Evolutionary conservation across 2,113 vertebrate genomes (phyloP), one percentile per base, ranked within the genome.

Genomic region (Podarcis muralis): DNA sequence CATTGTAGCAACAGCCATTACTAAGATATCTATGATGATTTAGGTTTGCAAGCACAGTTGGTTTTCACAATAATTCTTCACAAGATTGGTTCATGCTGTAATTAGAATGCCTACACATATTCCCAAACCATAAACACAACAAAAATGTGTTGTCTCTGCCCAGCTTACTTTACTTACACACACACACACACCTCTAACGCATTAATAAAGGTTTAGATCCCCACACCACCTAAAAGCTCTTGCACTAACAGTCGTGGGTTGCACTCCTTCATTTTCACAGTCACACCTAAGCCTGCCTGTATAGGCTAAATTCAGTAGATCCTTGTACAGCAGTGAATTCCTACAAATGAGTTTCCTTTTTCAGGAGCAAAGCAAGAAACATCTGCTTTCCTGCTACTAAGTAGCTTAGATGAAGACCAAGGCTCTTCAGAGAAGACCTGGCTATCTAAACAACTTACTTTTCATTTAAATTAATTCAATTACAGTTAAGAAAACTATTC

Each of bases 291-390:
- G 25, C 40, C 65, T 48, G 85, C 90, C 35, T 43, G 6, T 69
- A 91, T 69, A 23, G 65, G 27, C 69, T 1, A 89, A 62, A 62
- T 94, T 91, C 79, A 93, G 65, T 32, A 80, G 3, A 69, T 65
- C 89, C 87, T 78, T 77, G 80, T 65, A 79, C 16, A 92, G 87
- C 81, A 83, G 11, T 85, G 48, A n/a, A 62, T 7, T 89, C 48
- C 72, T 65, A 87, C 15, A n/a, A 78, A 77, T 75, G 92, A 92
- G 35, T 27, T 86, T 57, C 5, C 0, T 43, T 88, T 72, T 85
- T 77, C n/a, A 92, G 91, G 88, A 53, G 15, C 84, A 83, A 22
- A 69, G 86, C 25, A 18, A 80, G 83, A 87, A 84, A 88, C 86
- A 77, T 1, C 69, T 62, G 27, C 7, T 86, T 94, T 88, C 37